These are phyloP conservation scores for Epinephelus cyanopodus DNA, from an alignment of 2,113 vertebrate species.

Conservation along the genomic window DNA sequence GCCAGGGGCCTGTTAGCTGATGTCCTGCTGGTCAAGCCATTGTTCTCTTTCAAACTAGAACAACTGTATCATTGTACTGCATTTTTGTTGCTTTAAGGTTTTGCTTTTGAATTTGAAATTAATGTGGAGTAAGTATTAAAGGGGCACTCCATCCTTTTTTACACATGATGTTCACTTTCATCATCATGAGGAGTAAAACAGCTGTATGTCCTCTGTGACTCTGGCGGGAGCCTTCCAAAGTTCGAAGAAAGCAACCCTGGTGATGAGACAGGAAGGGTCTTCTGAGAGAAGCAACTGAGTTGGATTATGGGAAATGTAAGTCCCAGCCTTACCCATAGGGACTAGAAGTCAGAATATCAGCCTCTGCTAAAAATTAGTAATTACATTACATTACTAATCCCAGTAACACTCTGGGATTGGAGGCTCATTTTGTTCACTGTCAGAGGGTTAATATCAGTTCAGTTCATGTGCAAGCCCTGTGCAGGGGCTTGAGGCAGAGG, in stretches of 20 bases:
- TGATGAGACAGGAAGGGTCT: neutral
- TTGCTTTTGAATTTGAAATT: neutral
- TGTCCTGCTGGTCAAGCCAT: conserved; percentile 21
- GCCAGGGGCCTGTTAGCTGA: conserved; percentile 37
- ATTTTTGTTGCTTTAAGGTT: neutral
- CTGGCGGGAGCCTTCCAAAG: neutral
- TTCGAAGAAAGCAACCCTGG: neutral
- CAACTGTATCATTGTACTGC: neutral
- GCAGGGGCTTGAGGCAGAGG: too few relatives aligned
- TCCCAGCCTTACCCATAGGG: neutral
- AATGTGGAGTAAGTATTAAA: neutral
- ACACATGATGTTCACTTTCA: neutral
- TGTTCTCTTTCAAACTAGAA: conserved; percentile 11
- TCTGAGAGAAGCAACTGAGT: neutral
- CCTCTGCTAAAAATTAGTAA: too few relatives aligned
- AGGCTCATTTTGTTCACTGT: neutral
- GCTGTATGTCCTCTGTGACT: neutral
- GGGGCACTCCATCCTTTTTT: neutral
- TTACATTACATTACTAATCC: neutral
- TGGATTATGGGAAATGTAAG: neutral
- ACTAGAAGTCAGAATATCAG: neutral
- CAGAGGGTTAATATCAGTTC: neutral
- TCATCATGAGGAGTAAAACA: neutral
- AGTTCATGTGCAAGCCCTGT: too few relatives aligned
- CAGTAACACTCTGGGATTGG: neutral